These are phyloP conservation scores for Cyprinella venusta DNA, from an alignment of 2,797 vertebrate genomes.

Conservation along the genomic window DNA sequence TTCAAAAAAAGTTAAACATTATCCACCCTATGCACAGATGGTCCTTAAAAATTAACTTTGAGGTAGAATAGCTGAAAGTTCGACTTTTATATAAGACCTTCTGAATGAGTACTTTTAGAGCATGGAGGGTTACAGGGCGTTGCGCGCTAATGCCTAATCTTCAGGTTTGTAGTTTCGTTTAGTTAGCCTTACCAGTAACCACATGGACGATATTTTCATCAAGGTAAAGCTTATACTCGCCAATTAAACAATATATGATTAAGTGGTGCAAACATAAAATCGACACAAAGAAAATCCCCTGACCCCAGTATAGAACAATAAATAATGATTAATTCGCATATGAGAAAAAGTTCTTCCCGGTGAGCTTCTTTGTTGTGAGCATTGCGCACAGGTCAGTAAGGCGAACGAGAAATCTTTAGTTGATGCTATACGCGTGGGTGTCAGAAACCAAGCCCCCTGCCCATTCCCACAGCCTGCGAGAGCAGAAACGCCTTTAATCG, in stretches of 20 bases:
- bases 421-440: conserved; percentile 66
- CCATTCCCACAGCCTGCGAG: conserved; percentile 49
- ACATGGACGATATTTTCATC: background rate
- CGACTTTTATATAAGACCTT: conserved; percentile 42
- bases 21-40: conserved; percentile 64
- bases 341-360: conserved; percentile 4
- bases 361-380: conserved; percentile 35
- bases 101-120: background rate
- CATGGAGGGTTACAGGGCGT: background rate
- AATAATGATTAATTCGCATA: conserved; percentile 55
- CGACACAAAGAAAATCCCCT: background rate
- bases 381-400: conserved; percentile 46
- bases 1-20: conserved; percentile 84
- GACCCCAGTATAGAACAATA: background rate
- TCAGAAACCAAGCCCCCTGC: conserved; percentile 65
- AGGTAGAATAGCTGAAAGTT: conserved; percentile 67
- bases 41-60: conserved; percentile 92
- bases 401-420: conserved; percentile 62
- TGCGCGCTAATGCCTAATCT: background rate
- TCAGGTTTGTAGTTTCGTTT: conserved; percentile 11
- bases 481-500: conserved; percentile 64
- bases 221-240: background rate
- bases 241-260: background rate
- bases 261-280: background rate
- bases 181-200: background rate